These are phyloP conservation scores for Zaprionus nigranus DNA, from an alignment of 1,140 invertebrate genomes.

Conservation along the genomic window DNA sequence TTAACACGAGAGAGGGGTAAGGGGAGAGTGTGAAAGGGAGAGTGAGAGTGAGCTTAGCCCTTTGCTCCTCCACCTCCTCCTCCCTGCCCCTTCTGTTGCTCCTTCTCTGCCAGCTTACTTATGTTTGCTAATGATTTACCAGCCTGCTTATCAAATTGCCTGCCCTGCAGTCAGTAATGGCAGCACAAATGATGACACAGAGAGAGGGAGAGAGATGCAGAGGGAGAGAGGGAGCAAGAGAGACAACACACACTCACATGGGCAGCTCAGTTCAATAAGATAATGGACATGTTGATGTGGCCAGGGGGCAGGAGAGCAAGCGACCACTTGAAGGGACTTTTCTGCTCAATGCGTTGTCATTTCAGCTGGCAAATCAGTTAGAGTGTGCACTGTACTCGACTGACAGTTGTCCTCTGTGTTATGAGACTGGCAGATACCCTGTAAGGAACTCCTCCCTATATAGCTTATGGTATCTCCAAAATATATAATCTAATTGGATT, in stretches of 20 bases:
- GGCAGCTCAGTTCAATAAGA: not conserved
- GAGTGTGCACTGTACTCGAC: not conserved
- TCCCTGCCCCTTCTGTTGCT: not conserved
- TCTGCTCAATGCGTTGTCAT: not conserved
- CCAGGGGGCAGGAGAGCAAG: not conserved
- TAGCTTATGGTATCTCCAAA: too few relatives aligned
- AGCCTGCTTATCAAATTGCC: conserved; percentile 77
- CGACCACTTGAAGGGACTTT: not conserved
- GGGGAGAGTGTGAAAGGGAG: not conserved
- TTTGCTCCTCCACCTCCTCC: not conserved
- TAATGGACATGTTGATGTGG: not conserved
- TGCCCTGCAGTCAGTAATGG: conserved; percentile 57
- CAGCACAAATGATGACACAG: conserved; percentile 45
- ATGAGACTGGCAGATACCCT: not conserved
- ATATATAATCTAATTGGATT: too few relatives aligned
- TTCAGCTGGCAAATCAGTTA: not conserved
- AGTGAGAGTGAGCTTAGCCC: not conserved
- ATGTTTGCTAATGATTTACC: conserved; percentile 72
- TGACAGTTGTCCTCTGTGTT: not conserved
- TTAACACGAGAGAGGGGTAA: conserved; percentile 58
- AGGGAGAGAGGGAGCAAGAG: not conserved
- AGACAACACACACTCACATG: not conserved
- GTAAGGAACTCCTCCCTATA: too few relatives aligned
- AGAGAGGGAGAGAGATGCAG: not conserved
- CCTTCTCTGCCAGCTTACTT: conserved; percentile 50